These are phyloP conservation scores for Diaperis boleti DNA, from an alignment of 2,888 invertebrate genomes.

Conservation along the genomic window DNA sequence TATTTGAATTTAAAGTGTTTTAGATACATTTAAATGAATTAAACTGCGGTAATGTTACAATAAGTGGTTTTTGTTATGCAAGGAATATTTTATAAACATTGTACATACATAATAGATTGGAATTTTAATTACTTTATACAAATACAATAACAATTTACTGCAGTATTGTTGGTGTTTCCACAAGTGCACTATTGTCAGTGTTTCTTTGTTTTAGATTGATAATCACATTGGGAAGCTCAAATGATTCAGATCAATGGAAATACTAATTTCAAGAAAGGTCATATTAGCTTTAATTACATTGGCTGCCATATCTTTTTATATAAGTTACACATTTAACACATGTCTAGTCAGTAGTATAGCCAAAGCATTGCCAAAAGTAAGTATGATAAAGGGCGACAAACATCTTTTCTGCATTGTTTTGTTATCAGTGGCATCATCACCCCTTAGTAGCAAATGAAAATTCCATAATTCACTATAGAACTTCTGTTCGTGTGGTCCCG, in stretches of 20 bases:
- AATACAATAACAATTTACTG: no score
- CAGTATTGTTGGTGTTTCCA: no score
- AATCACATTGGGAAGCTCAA: neutral
- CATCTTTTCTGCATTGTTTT: neutral
- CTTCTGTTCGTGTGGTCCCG: constrained; percentile 72
- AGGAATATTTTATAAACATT: no score
- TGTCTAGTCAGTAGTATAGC: constrained; percentile 71
- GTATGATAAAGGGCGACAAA: constrained; percentile 50
- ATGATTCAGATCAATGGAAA: constrained; percentile 56
- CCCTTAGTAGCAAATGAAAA: constrained; percentile 64
- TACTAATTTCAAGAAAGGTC: constrained; percentile 61
- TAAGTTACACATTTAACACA: constrained; percentile 73
- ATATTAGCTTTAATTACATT: constrained; percentile 60
- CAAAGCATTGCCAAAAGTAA: constrained; percentile 70
- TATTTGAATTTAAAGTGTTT: neutral
- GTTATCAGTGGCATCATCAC: constrained; percentile 66
- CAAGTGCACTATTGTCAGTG: no score
- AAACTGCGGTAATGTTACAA: no score
- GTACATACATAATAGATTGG: no score
- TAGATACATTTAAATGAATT: neutral
- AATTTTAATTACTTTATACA: no score
- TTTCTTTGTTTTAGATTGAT: constrained; percentile 18
- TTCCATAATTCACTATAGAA: constrained; percentile 61
- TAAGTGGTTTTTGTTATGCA: no score
- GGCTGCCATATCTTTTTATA: constrained; percentile 69